A percentile compares a stretch with the other conserved stretches of the same genome.
Evolutionary conservation across 2,113 vertebrate species (phyloP).

Genomic region (Psephotus haematonotus): DNA sequence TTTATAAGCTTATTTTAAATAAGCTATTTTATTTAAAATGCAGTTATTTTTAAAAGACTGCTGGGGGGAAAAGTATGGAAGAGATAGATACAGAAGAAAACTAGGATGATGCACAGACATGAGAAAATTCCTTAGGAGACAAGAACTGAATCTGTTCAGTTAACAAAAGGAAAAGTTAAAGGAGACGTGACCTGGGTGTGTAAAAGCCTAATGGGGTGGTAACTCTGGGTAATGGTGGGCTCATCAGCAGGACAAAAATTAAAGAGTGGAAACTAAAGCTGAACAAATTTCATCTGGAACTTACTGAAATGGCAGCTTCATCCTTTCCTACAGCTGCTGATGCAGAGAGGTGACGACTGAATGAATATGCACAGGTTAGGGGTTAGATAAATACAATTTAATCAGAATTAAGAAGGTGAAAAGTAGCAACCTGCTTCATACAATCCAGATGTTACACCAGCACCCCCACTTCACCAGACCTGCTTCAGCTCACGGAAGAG

Average conservation of each 20-base stretch:
- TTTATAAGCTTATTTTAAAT: background rate
- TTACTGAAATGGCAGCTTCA: background rate
- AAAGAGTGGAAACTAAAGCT: background rate
- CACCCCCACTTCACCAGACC: too few relatives aligned
- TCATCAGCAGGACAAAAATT: background rate
- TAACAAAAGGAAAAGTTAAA: background rate
- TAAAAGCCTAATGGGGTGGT: background rate
- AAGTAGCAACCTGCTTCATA: background rate
- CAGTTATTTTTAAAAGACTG: background rate
- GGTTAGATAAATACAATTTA: background rate
- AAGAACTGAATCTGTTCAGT: background rate
- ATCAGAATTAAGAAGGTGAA: background rate
- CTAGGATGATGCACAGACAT: background rate
- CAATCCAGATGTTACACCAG: background rate
- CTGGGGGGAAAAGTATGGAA: fast-evolving
- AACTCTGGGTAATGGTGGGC: background rate
- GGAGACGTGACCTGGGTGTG: background rate
- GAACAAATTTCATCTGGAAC: background rate
- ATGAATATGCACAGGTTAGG: background rate
- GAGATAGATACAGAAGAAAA: background rate
- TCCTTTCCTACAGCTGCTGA: background rate
- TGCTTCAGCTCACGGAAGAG: background rate
- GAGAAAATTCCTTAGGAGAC: background rate
- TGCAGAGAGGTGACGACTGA: background rate
- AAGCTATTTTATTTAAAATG: background rate